phyloP scores from a whole-genome alignment of 2,113 vertebrate genomes.

The Puntigrus tetrazona region DNA sequence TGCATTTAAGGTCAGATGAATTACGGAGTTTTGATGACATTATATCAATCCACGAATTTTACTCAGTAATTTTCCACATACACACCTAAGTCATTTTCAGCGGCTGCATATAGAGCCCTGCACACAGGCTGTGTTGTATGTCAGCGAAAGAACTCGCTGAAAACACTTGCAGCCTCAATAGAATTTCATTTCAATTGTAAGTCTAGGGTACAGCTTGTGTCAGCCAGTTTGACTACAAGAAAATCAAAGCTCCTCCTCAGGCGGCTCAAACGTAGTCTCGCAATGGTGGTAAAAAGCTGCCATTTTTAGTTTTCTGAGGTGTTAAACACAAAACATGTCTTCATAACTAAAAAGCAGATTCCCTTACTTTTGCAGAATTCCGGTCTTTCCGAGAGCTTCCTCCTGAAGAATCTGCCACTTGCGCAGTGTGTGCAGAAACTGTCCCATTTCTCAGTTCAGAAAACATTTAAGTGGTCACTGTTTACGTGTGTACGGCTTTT shows the following conservation, averaged over 20 bases:
- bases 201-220: slow-evolving; percentile 60
- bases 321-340: slow-evolving; percentile 23
- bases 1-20: neutral
- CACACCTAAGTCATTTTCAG: neutral
- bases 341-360: neutral
- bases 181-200: neutral
- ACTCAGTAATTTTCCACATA: neutral
- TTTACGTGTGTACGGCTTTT: neutral
- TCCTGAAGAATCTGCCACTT: neutral
- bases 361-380: neutral
- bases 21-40: neutral
- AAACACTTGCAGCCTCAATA: neutral
- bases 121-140: neutral
- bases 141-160: neutral
- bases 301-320: slow-evolving; percentile 54
- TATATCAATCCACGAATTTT: neutral
- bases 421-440: neutral
- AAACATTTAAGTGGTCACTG: neutral
- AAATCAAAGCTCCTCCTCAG: slow-evolving; percentile 65
- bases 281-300: slow-evolving; percentile 41
- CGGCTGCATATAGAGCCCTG: neutral
- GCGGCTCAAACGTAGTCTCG: slow-evolving; percentile 48
- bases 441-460: neutral
- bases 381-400: neutral
- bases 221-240: slow-evolving; percentile 62